Conservation (phyloP, 2,888 invertebrate species). For the Lithophane leautieri region DNA sequence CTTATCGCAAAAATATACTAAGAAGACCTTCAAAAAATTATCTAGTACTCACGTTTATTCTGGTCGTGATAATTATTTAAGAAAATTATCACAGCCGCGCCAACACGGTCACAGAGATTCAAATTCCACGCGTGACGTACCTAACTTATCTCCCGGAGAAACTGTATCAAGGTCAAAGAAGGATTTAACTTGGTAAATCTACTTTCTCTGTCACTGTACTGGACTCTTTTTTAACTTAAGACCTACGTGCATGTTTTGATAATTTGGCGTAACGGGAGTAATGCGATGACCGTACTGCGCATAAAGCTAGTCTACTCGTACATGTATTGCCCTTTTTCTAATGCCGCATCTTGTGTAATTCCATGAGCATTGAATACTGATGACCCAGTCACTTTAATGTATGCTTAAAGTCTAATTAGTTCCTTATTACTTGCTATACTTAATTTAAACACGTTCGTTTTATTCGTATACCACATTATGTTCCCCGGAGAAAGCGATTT, state of each 20-base stretch:
- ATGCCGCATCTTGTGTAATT: constrained; percentile 72
- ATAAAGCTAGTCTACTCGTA: constrained; percentile 54
- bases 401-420: constrained; percentile 68
- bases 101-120: constrained; percentile 67
- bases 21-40: constrained; percentile 63
- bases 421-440: constrained; percentile 50
- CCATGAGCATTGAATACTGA: constrained; percentile 69
- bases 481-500: constrained; percentile 51
- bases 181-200: constrained; percentile 47
- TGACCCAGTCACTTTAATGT: constrained; percentile 64
- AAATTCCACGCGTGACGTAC: constrained; percentile 61
- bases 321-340: constrained; percentile 63
- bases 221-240: constrained; percentile 56
- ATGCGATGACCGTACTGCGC: constrained; percentile 51
- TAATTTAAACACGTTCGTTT: constrained; percentile 30
- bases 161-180: constrained; percentile 69
- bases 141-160: constrained; percentile 63
- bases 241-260: constrained; percentile 63
- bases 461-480: constrained; percentile 18
- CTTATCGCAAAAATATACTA: constrained; percentile 49
- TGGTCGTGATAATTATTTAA: constrained; percentile 72
- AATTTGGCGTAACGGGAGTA: constrained; percentile 54
- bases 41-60: constrained; percentile 66
- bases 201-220: constrained; percentile 67
- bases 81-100: constrained; percentile 70